These are phyloP conservation scores for Drosophila diplacantha DNA, from an alignment of 2,888 invertebrate species.

Conservation along the genomic window DNA sequence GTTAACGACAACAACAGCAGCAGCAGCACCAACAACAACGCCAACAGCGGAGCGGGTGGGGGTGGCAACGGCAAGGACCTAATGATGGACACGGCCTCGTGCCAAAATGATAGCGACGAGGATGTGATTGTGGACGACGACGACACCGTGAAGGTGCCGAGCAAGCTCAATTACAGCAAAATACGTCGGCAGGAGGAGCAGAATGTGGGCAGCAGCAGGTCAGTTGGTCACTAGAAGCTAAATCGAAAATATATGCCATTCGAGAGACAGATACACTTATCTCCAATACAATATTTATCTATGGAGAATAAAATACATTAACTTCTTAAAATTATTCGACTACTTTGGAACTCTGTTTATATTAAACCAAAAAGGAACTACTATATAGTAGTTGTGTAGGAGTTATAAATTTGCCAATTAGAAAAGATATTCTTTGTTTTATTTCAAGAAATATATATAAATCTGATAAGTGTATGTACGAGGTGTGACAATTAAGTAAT, in stretches of 20 bases:
- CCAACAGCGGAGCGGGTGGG: constrained; percentile 35
- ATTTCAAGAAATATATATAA: too few species aligned
- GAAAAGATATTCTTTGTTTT: too few species aligned
- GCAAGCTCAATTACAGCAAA: constrained; percentile 53
- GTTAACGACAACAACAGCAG: constrained; percentile 45
- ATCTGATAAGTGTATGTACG: too few species aligned
- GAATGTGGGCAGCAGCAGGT: constrained; percentile 74
- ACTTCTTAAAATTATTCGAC: background rate
- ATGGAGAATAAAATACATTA: background rate
- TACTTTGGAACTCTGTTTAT: background rate
- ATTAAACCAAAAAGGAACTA: too few species aligned
- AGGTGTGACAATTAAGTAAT: too few species aligned
- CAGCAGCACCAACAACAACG: constrained; percentile 56
- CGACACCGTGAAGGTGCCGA: constrained; percentile 73
- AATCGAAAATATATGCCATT: background rate
- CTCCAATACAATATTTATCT: background rate
- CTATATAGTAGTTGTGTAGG: too few species aligned
- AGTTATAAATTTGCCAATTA: too few species aligned
- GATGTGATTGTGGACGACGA: constrained; percentile 78
- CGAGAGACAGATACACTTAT: background rate
- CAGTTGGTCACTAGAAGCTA: constrained; percentile 4
- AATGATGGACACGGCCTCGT: constrained; percentile 69
- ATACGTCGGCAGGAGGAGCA: constrained; percentile 74
- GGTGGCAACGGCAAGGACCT: constrained; percentile 63
- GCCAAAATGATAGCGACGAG: constrained; percentile 78